These are phyloP conservation scores for Apis laboriosa DNA, from an alignment of 1,140 invertebrate species.

Conservation along the genomic window DNA sequence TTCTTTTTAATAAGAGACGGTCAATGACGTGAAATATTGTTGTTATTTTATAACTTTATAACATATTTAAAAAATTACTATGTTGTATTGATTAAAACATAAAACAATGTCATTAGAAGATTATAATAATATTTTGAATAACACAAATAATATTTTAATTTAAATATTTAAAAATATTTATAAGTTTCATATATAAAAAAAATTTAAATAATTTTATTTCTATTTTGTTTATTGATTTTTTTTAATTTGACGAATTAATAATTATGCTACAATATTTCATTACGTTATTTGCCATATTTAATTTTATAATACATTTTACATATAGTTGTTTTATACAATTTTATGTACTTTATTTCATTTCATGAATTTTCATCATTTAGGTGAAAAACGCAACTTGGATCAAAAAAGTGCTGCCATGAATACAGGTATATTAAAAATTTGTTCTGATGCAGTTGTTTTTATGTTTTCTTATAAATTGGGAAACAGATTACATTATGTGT, in stretches of 20 bases:
- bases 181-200: neutral
- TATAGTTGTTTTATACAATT: slow-evolving; percentile 5
- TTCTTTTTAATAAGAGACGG: slow-evolving; percentile 45
- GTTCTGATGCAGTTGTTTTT: slow-evolving; percentile 27
- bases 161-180: neutral
- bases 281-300: slow-evolving; percentile 52
- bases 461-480: neutral
- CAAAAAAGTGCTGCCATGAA: slow-evolving; percentile 62
- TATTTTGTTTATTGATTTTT: neutral
- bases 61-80: slow-evolving; percentile 10
- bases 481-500: neutral
- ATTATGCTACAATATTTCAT: slow-evolving; percentile 52
- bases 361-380: slow-evolving; percentile 66
- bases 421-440: slow-evolving; percentile 53
- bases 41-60: neutral
- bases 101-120: neutral
- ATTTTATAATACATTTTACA: slow-evolving; percentile 25
- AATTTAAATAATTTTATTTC: neutral
- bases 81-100: slow-evolving; percentile 23
- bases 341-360: slow-evolving; percentile 47
- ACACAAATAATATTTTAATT: neutral
- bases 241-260: neutral
- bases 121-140: neutral
- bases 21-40: slow-evolving; percentile 61
- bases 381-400: slow-evolving; percentile 77